Base-by-base conservation (phyloP, 1,140 invertebrate genomes). In the Bombus confusus region DNA sequence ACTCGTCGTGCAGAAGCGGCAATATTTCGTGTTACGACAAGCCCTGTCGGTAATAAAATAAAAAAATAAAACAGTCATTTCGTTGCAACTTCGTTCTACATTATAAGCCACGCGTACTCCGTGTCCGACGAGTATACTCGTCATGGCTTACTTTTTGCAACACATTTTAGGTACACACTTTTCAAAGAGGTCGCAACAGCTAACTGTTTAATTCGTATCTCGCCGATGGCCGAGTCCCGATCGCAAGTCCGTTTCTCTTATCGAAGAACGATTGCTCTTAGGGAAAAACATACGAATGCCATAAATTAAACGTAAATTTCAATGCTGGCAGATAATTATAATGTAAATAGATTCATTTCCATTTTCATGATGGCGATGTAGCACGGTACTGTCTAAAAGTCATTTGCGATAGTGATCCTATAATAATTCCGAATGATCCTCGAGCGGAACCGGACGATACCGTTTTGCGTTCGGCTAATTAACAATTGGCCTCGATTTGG, bases 391-490 rank as follows among this genome's bases (percentile, higher is more conserved):
- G 28, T 62, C 18, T 52, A 52, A 52, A 52, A n/a, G 28, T 62
- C 12, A n/a, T 62, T 62, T 5, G 12, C 59, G 28, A n/a, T n/a
- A 62, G 28, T 13, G 59, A 62, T 62, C 28, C 31, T 57, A 25
- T 41, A 77, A 52, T 68, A 57, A 83, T 83, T 83, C 52, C 15
- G 59, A 37, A 37, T 39, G 78, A n/a, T 52, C 18, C 34, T 34
- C 47, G 10, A 82, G 37, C 79, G 85, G 78, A 57, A 81, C 78
- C 85, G 85, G 80, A 86, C 80, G 73, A 64, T 83, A 83, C 85
- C 80, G 80, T 86, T 86, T 86, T 86, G 62, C 72, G 84, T 57
- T 31, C 34, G n/a, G 13, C n/a, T 81, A 66, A 81, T 81, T 66
- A 81, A 75, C 25, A 66, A 43, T n/a, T 73, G 62, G 57, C 59